Evolutionary conservation across 53 echinoderm and acorn worm genomes (phyloP), one percentile per base, ranked within the genome.

Genomic region (Luidia sarsii): DNA sequence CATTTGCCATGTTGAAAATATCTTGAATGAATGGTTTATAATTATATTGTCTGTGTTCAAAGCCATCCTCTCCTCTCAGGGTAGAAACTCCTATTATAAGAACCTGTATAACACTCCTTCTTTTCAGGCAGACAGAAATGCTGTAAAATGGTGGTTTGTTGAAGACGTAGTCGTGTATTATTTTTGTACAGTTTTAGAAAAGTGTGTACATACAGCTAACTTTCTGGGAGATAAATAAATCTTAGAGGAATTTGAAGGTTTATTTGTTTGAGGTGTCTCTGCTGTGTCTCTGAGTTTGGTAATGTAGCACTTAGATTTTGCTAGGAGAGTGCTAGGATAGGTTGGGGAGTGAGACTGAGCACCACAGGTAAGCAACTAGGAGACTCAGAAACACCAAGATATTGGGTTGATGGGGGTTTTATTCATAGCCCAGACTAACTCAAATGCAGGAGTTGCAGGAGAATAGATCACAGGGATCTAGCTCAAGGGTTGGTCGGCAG

Each of bases 131-230:
- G 62, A 77, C 39, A 22, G 43, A 72, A 39, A 48, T 61, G 24
- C 48, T 46, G 34, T 60, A 48, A 49, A 46, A 77, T 45, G 39
- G 30, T 41, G n/a, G n/a, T 28, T 33, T 10, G 77, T 77, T 21
- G 25, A 6, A 33, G 28, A n/a, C n/a, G 27, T 61, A 43, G 60
- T 59, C 22, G 61, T 77, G 77, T 77, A 77, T 77, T 61, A 77
- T 77, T 55, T 57, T 11, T 75, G 77, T 77, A 77, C 60, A 77
- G 77, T 77, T 77, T 77, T 77, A 77, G 77, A 61, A 74, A 59
- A 72, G 38, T 61, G 61, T 61, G 61, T 77, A 48, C 31, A 60
- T 57, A 60, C 55, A 43, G 29, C 18, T n/a, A 61, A 24, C 21
- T 56, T 36, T 43, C 48, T 48, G 77, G 41, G 41, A 41, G 6